Evolutionary conservation across 1,140 invertebrate genomes (phyloP).

Genomic region (Zaprionus davidi): DNA sequence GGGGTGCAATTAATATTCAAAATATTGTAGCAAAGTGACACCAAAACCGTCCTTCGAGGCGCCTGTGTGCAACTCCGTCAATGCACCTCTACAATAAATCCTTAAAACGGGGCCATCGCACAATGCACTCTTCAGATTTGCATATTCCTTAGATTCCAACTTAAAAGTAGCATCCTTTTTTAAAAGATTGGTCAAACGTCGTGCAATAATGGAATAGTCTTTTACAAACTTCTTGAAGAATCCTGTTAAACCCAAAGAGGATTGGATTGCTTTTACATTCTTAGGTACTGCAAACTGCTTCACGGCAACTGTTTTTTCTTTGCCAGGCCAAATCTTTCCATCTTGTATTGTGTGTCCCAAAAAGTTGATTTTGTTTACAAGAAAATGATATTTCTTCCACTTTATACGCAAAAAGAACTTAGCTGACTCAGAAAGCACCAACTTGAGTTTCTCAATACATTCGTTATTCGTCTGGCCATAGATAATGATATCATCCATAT

Average conservation of each 20-base stretch:
- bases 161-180: conserved; percentile 1
- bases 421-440: not conserved
- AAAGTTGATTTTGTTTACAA: not conserved
- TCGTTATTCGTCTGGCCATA: not conserved
- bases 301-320: too few species aligned
- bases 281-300: too few species aligned
- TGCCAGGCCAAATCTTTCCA: not conserved
- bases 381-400: not conserved
- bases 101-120: too few species aligned
- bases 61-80: too few species aligned
- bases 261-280: too few species aligned
- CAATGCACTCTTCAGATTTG: not conserved
- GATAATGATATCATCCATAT: not conserved
- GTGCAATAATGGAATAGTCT: not conserved
- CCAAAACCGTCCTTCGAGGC: too few species aligned
- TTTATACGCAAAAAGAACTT: not conserved
- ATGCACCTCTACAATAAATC: too few species aligned
- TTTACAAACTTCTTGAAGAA: conserved; percentile 1
- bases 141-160: not conserved
- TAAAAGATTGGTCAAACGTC: not conserved
- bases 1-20: too few species aligned
- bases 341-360: not conserved
- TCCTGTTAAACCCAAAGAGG: not conserved
- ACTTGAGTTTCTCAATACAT: not conserved
- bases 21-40: too few species aligned